Conservation (phyloP, 1,140 invertebrate genomes). For the Trigoniulus corallinus region DNA sequence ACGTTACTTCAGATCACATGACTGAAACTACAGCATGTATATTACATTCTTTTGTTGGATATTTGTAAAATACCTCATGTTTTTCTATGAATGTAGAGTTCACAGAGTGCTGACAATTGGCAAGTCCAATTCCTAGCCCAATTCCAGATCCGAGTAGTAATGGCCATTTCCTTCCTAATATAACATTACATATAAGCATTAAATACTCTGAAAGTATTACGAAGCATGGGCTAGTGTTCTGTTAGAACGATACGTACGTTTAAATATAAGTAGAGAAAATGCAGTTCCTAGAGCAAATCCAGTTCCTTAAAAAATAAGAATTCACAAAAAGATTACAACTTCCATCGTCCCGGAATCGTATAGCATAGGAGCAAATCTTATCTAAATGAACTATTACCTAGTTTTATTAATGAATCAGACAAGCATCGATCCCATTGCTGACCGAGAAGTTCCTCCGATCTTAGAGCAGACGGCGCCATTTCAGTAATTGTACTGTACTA, state of each 20-base stretch:
- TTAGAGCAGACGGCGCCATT: slow-evolving; percentile 15
- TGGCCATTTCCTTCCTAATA: slow-evolving; percentile 21
- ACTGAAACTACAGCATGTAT: too few relatives aligned
- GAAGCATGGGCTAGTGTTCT: too few relatives aligned
- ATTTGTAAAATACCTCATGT: too few relatives aligned
- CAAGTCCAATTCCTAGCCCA: slow-evolving; percentile 30
- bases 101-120: slow-evolving; percentile 35
- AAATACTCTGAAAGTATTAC: slow-evolving; percentile 31
- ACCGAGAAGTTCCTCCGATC: slow-evolving; percentile 30
- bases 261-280: not conserved
- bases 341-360: not conserved
- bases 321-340: not conserved
- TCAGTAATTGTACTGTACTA: too few relatives aligned
- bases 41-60: too few relatives aligned
- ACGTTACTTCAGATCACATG: too few relatives aligned
- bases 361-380: slow-evolving; percentile 9
- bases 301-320: not conserved
- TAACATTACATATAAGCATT: too few relatives aligned
- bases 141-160: slow-evolving; percentile 20
- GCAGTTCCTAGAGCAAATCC: not conserved
- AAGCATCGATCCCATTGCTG: slow-evolving; percentile 33
- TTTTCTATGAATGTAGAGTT: slow-evolving; percentile 10
- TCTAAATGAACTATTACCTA: slow-evolving; percentile 19
- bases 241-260: too few relatives aligned
- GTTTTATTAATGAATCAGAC: slow-evolving; percentile 30